phyloP scores from a whole-genome alignment of 2,113 vertebrate genomes.

The Onychostruthus taczanowskii region DNA sequence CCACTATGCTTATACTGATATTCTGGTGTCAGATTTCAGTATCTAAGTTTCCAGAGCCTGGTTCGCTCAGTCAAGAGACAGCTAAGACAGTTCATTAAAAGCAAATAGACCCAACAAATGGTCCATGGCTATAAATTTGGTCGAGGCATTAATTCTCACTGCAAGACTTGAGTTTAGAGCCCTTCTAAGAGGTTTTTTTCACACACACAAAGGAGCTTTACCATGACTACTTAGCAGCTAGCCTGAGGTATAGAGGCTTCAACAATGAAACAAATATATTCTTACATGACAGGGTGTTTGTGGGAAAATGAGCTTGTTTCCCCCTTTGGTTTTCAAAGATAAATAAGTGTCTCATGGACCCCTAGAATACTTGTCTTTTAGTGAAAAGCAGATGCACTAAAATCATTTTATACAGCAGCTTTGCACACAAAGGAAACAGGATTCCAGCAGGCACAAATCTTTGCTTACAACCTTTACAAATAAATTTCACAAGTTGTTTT shows the following conservation, averaged over 20 bases:
- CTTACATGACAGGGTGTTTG: not conserved
- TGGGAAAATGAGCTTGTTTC: accelerated
- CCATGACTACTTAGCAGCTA: not conserved
- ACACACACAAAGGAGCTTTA: not conserved
- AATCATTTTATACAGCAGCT: not conserved
- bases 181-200: not conserved
- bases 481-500: not conserved
- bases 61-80: not conserved
- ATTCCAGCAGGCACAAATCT: not conserved
- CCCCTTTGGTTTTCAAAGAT: not conserved
- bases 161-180: not conserved
- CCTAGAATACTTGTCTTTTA: not conserved
- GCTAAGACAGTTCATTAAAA: not conserved
- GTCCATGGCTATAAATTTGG: not conserved
- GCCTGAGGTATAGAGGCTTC: not conserved
- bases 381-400: not conserved
- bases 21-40: not conserved
- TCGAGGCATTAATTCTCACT: not conserved
- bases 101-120: not conserved
- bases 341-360: not conserved
- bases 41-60: not conserved
- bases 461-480: not conserved
- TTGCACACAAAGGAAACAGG: not conserved
- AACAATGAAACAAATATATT: not conserved
- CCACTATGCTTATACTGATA: not conserved